A percentile compares a stretch with the other conserved stretches of the same genome.
Conservation (phyloP, 2,113 vertebrate species). For the Suricata suricatta region DNA sequence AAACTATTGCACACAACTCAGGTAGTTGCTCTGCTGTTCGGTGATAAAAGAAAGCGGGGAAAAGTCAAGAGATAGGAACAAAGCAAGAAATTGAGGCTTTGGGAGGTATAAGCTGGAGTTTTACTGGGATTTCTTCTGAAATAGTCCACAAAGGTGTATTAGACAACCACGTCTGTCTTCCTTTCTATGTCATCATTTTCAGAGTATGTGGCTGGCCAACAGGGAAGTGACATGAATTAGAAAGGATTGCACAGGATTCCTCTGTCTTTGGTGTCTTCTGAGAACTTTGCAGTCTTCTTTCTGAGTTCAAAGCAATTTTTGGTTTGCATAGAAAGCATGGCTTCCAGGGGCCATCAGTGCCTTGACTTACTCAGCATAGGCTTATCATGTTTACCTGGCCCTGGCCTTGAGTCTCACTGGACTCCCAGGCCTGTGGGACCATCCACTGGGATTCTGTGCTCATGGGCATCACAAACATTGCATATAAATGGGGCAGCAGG, state of each 20-base stretch:
- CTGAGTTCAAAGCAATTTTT: not conserved
- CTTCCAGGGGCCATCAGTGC: not conserved
- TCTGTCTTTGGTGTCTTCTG: not conserved
- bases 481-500: not conserved
- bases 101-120: not conserved
- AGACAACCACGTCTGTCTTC: not conserved
- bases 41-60: not conserved
- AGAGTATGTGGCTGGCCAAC: not conserved
- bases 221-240: not conserved
- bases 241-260: too few species aligned
- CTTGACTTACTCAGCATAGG: too few species aligned
- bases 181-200: not conserved
- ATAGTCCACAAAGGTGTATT: not conserved
- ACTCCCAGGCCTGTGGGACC: not conserved
- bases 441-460: not conserved
- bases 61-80: not conserved
- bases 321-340: not conserved
- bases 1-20: not conserved
- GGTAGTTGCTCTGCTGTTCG: not conserved
- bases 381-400: not conserved
- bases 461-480: fast-evolving
- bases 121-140: not conserved
- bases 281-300: not conserved
- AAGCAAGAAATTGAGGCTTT: not conserved
- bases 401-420: not conserved